phyloP scores from a whole-genome alignment of 37 sponge, comb jelly and placozoan species.

The Amphimedon queenslandica region DNA sequence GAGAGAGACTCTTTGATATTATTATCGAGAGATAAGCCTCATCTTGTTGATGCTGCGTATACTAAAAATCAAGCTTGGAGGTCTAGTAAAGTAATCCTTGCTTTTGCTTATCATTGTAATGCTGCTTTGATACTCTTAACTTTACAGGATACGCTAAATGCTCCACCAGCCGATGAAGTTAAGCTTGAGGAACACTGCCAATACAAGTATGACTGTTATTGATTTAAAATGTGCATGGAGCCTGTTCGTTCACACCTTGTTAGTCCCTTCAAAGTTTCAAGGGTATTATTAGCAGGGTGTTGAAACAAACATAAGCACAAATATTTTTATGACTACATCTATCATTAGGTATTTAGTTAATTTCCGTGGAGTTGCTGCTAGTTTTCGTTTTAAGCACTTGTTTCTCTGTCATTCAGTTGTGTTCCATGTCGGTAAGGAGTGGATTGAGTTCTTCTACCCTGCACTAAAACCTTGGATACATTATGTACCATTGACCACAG shows the following conservation, averaged over 20 bases:
- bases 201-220: conserved; percentile 58
- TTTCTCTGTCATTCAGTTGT: conserved; percentile 86
- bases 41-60: conserved; percentile 77
- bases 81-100: conserved; percentile 71
- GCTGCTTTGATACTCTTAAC: too few relatives aligned
- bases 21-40: conserved; percentile 62
- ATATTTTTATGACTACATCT: background rate
- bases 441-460: conserved; percentile 89
- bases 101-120: too few relatives aligned
- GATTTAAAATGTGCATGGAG: too few relatives aligned
- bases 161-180: conserved; percentile 55
- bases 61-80: conserved; percentile 96
- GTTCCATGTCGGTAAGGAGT: conserved; percentile 85
- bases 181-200: conserved; percentile 83
- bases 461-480: conserved; percentile 82
- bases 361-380: conserved; percentile 92
- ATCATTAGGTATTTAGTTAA: conserved; percentile 77
- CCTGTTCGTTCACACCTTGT: background rate
- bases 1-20: conserved; percentile 82
- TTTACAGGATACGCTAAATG: conserved; percentile 78
- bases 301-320: background rate
- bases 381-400: conserved; percentile 80
- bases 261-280: too few relatives aligned
- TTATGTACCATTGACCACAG: conserved; percentile 66
- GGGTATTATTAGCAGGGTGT: too few relatives aligned